Evolutionary conservation across 1,140 invertebrate species (phyloP).

Genomic region (Palaemon carinicauda): DNA sequence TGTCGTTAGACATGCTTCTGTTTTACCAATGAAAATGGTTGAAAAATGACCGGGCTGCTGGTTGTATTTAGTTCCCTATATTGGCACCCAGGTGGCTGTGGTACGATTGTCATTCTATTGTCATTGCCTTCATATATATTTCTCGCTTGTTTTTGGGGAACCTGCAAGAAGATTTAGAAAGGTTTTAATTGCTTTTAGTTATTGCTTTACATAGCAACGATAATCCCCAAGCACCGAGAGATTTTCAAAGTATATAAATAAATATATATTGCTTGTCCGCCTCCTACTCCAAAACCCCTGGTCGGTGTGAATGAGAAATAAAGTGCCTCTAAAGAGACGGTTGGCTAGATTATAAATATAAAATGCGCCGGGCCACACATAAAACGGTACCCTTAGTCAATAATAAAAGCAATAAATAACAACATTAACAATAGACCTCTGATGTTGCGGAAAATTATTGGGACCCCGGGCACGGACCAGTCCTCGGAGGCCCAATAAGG

Average conservation of each 20-base stretch:
- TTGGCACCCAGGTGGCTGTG: neutral
- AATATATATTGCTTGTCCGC: neutral
- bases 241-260: too few relatives aligned
- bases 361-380: slow-evolving; percentile 40
- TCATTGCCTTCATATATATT: too few relatives aligned
- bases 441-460: slow-evolving; percentile 53
- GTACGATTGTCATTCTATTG: too few relatives aligned
- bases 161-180: too few relatives aligned
- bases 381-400: slow-evolving; percentile 49
- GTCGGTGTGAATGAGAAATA: slow-evolving; percentile 47
- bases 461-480: slow-evolving; percentile 11
- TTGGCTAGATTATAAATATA: slow-evolving; percentile 52
- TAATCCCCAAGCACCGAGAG: too few relatives aligned
- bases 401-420: slow-evolving; percentile 56
- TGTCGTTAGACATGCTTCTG: slow-evolving; percentile 53
- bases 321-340: slow-evolving; percentile 47
- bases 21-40: slow-evolving; percentile 54
- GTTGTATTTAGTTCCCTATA: slow-evolving; percentile 11
- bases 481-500: neutral
- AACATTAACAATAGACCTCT: slow-evolving; percentile 32
- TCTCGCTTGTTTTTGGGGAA: too few relatives aligned
- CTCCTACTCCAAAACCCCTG: neutral
- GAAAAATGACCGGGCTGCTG: slow-evolving; percentile 33
- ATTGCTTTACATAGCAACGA: too few relatives aligned
- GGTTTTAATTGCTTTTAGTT: too few relatives aligned